A percentile compares a stretch with the other conserved stretches of the same genome.
Conservation (phyloP, 2,113 vertebrate genomes). For the Heliornis fulica region DNA sequence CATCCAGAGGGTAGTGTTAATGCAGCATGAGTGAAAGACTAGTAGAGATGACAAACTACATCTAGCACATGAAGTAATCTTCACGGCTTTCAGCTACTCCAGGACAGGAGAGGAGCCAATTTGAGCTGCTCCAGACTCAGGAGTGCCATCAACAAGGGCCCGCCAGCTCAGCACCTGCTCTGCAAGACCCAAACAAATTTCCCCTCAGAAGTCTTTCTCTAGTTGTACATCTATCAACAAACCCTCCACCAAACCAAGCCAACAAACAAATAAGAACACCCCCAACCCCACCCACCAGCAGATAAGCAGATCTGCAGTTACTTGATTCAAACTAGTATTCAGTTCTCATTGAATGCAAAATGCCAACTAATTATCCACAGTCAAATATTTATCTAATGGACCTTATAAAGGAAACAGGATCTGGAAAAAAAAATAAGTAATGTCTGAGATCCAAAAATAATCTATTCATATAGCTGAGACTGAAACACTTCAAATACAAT, state of each 20-base stretch:
- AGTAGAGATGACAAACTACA: not conserved
- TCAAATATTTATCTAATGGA: not conserved
- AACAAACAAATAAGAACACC: not conserved
- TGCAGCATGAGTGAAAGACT: not conserved
- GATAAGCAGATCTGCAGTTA: not conserved
- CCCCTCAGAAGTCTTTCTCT: not conserved
- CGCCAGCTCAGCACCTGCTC: not conserved
- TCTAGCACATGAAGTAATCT: not conserved
- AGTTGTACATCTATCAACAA: not conserved
- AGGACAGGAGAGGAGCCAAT: not conserved
- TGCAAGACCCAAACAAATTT: not conserved
- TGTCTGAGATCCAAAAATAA: not conserved
- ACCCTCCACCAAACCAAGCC: not conserved
- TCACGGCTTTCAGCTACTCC: not conserved
- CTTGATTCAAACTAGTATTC: not conserved
- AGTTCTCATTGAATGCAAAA: fast-evolving
- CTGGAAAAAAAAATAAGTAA: not conserved
- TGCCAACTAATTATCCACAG: not conserved
- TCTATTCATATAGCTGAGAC: not conserved
- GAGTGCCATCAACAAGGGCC: not conserved
- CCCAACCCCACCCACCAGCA: no score
- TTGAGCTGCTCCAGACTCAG: not conserved
- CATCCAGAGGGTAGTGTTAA: not conserved
- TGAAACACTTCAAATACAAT: not conserved
- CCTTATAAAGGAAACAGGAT: not conserved